These are phyloP conservation scores for Drosophila anomalata DNA, from an alignment of 2,888 invertebrate species.

Conservation along the genomic window DNA sequence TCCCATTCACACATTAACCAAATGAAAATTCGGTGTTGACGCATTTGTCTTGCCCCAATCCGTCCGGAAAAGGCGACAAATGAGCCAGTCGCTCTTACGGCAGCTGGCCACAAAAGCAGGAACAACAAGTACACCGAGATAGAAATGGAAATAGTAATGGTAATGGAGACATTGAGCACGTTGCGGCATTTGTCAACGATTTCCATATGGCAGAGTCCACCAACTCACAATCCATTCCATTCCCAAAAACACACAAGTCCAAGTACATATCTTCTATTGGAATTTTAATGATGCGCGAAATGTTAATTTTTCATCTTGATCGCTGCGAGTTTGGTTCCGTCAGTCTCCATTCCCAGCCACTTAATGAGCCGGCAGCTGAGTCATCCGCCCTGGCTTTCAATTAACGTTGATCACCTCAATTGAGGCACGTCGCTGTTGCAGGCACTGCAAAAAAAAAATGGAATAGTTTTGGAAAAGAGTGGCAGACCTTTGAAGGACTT, in stretches of 20 bases:
- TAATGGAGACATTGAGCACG: conserved; percentile 77
- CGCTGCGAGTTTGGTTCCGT: conserved; percentile 35
- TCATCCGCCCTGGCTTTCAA: conserved; percentile 75
- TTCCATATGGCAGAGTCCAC: conserved; percentile 61
- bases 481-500: too few species aligned
- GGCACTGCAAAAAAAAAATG: conserved; percentile 6
- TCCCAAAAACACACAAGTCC: background rate
- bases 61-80: conserved; percentile 61
- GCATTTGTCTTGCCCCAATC: conserved; percentile 77
- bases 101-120: conserved; percentile 64
- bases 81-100: conserved; percentile 61
- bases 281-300: conserved; percentile 79
- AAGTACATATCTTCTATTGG: conserved; percentile 54
- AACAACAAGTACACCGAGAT: conserved; percentile 52
- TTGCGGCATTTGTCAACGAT: conserved; percentile 77
- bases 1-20: conserved; percentile 79
- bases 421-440: conserved; percentile 70
- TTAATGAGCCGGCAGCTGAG: conserved; percentile 46
- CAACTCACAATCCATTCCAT: background rate
- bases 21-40: conserved; percentile 80
- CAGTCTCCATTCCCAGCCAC: conserved; percentile 42
- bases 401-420: conserved; percentile 83
- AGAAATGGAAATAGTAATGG: conserved; percentile 50
- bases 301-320: conserved; percentile 78
- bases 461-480: too few species aligned